Evolutionary conservation across 2,113 vertebrate genomes (phyloP).

Genomic region (Onychorhynchus coronatus): DNA sequence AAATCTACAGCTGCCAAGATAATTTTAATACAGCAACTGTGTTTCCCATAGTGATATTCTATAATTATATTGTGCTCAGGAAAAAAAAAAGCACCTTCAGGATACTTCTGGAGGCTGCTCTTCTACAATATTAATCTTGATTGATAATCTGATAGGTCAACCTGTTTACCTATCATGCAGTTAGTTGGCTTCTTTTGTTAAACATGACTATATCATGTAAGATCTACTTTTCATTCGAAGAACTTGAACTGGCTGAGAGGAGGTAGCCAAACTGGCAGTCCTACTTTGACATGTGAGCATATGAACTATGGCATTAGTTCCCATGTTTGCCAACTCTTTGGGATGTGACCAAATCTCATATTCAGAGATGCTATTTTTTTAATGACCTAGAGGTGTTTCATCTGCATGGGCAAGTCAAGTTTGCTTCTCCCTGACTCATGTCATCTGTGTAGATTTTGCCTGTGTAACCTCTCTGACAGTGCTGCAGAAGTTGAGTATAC

Average conservation of each 20-base stretch:
- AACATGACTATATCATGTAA: background rate
- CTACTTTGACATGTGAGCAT: background rate
- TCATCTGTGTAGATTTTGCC: background rate
- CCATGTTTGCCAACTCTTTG: background rate
- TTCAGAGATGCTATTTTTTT: background rate
- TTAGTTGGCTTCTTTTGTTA: conserved; percentile 8
- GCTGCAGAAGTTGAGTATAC: background rate
- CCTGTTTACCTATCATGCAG: background rate
- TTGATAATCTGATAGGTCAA: background rate
- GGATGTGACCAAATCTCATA: background rate
- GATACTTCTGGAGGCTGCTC: background rate
- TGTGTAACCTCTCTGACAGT: background rate
- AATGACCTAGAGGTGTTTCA: background rate
- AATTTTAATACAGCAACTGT: background rate
- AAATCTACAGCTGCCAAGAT: background rate
- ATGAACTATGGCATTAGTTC: background rate
- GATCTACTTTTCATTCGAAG: background rate
- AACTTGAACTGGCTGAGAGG: background rate
- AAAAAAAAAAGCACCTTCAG: background rate
- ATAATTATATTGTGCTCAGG: background rate
- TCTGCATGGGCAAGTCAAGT: background rate
- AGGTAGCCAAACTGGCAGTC: background rate
- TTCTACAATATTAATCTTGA: background rate
- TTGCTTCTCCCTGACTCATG: background rate
- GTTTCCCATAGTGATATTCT: background rate